These are phyloP conservation scores for Edolisoma coerulescens DNA, from an alignment of 2,113 vertebrate genomes.

Conservation along the genomic window DNA sequence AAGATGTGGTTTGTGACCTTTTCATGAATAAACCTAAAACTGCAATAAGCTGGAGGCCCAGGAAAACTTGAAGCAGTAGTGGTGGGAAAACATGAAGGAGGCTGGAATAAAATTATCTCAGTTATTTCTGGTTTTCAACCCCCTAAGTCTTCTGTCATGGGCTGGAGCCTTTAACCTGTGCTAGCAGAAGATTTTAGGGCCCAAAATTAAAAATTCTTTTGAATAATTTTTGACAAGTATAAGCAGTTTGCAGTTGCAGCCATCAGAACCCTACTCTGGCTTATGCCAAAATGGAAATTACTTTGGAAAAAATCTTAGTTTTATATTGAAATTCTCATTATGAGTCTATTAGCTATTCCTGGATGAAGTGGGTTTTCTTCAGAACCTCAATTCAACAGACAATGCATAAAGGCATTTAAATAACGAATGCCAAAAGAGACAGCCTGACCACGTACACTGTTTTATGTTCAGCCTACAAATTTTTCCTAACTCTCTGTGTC, in stretches of 20 bases:
- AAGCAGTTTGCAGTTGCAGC: not conserved
- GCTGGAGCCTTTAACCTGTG: not conserved
- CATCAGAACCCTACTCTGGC: not conserved
- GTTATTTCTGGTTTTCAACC: not conserved
- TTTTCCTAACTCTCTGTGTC: not conserved
- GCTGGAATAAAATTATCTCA: not conserved
- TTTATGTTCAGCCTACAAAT: not conserved
- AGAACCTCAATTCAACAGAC: not conserved
- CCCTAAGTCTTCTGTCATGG: not conserved
- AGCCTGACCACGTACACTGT: not conserved
- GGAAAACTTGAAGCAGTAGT: not conserved
- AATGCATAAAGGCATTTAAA: not conserved
- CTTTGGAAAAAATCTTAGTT: not conserved
- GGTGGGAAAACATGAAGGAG: not conserved
- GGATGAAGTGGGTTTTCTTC: not conserved
- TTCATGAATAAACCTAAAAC: not conserved
- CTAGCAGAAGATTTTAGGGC: not conserved
- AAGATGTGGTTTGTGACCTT: conserved; percentile 12
- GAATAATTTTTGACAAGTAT: not conserved
- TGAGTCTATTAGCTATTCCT: not conserved
- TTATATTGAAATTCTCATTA: not conserved
- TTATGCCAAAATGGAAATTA: not conserved
- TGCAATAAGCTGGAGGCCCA: not conserved
- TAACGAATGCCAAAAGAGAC: not conserved
- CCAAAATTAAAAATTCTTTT: not conserved